A percentile compares a stretch with the other conserved stretches of the same genome.
These are phyloP conservation scores for Chaetodon auriga DNA, from an alignment of 2,113 vertebrate genomes.

Conservation along the genomic window DNA sequence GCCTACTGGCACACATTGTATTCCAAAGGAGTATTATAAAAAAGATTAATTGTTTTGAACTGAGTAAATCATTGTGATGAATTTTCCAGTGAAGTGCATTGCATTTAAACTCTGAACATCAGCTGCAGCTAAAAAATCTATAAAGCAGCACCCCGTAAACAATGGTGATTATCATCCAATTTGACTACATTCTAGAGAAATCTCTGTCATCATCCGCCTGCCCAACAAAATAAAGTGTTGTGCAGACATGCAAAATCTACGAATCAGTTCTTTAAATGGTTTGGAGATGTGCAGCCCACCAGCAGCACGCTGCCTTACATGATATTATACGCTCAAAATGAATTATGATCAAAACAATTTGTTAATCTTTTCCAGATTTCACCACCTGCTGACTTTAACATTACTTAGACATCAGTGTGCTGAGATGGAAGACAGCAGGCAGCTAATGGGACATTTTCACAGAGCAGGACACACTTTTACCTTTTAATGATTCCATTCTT, in stretches of 20 bases:
- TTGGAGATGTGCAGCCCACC: slow-evolving; percentile 18
- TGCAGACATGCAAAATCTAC: slow-evolving; percentile 58
- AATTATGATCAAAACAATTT: slow-evolving; percentile 70
- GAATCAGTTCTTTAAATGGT: slow-evolving; percentile 57
- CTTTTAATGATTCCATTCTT: slow-evolving; percentile 47
- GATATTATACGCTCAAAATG: slow-evolving; percentile 44
- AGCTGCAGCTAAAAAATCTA: slow-evolving; percentile 21
- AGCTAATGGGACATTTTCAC: slow-evolving; percentile 72
- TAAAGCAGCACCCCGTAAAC: background rate
- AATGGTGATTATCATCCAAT: slow-evolving; percentile 5
- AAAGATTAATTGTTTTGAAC: background rate
- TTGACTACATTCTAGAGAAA: slow-evolving; percentile 18
- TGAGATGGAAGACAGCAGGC: slow-evolving; percentile 74
- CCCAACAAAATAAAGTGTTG: slow-evolving; percentile 85
- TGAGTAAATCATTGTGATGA: slow-evolving; percentile 1
- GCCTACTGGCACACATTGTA: background rate
- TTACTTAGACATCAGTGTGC: slow-evolving; percentile 60
- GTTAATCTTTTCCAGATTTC: slow-evolving; percentile 65
- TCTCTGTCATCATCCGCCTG: slow-evolving; percentile 5
- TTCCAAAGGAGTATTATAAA: background rate
- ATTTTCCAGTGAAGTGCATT: background rate
- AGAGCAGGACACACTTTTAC: slow-evolving; percentile 51
- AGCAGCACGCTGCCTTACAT: slow-evolving; percentile 15
- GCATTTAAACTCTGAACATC: slow-evolving; percentile 6
- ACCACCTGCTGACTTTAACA: slow-evolving; percentile 68